These are phyloP conservation scores for Oncorhynchus tshawytscha DNA, from an alignment of 2,113 vertebrate species.

Conservation along the genomic window DNA sequence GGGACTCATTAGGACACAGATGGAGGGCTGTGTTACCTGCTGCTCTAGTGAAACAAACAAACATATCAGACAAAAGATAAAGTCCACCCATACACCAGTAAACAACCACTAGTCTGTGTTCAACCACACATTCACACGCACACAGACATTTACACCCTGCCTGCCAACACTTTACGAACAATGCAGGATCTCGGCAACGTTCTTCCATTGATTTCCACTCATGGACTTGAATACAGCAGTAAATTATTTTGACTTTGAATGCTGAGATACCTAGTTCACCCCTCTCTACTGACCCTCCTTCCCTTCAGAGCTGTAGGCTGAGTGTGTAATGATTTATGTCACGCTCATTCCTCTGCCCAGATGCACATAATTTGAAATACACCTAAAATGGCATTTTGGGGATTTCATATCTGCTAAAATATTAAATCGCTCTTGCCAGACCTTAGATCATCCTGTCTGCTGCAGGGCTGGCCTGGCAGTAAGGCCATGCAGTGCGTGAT, in stretches of 20 bases:
- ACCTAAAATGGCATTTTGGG: constrained; percentile 39
- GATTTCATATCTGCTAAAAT: constrained; percentile 58
- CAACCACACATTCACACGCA: neutral
- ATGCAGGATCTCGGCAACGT: neutral
- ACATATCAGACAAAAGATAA: constrained; percentile 18
- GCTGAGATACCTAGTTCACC: neutral
- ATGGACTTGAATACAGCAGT: constrained; percentile 15
- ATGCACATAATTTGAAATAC: constrained; percentile 61
- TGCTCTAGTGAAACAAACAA: constrained; percentile 12
- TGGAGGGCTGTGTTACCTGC: constrained; percentile 15
- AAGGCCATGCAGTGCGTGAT: constrained; percentile 5
- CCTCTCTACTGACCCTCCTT: neutral
- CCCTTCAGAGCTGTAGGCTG: neutral
- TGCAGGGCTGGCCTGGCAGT: constrained; percentile 30
- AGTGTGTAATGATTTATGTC: constrained; percentile 43
- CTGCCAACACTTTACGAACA: neutral
- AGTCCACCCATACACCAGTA: neutral
- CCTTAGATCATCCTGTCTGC: constrained; percentile 57
- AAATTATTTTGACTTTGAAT: constrained; percentile 25
- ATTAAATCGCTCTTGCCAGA: constrained; percentile 53
- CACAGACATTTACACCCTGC: neutral
- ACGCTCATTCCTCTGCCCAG: constrained; percentile 45
- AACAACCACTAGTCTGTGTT: too few relatives aligned
- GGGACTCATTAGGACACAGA: constrained; percentile 41
- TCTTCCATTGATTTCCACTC: constrained; percentile 13